Conservation (phyloP, 2,797 vertebrate genomes). For the Acropternis orthonyx region DNA sequence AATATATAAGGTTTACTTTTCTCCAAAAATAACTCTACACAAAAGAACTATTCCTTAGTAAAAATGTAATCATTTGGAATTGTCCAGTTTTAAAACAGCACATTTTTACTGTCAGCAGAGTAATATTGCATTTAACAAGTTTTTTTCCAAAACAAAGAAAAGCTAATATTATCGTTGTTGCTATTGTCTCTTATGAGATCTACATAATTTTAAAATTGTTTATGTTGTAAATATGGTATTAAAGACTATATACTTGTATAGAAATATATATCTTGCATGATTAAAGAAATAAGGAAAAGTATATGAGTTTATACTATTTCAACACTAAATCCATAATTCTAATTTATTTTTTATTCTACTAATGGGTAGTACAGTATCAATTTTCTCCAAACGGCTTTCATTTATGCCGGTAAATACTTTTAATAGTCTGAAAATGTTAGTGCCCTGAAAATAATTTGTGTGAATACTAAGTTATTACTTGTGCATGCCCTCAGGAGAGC, state of each 20-base stretch:
- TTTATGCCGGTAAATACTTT: neutral
- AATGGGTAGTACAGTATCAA: neutral
- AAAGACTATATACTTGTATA: neutral
- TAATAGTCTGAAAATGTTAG: neutral
- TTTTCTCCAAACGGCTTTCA: neutral
- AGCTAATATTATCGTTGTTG: neutral
- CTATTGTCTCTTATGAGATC: neutral
- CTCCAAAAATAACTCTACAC: neutral
- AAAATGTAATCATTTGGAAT: neutral
- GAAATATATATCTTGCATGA: neutral
- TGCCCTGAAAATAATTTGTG: neutral
- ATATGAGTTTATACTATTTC: neutral
- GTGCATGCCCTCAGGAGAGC: neutral
- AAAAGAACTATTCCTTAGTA: neutral
- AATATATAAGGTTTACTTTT: neutral
- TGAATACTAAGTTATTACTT: neutral
- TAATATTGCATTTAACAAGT: neutral
- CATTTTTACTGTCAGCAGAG: neutral
- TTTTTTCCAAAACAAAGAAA: neutral
- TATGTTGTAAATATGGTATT: neutral
- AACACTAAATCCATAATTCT: neutral
- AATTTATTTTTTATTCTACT: neutral
- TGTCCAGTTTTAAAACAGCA: neutral
- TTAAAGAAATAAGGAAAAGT: neutral
- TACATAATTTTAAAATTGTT: neutral